These are phyloP conservation scores for Microcebus murinus DNA, from an alignment of 2,113 vertebrate genomes.

Conservation along the genomic window DNA sequence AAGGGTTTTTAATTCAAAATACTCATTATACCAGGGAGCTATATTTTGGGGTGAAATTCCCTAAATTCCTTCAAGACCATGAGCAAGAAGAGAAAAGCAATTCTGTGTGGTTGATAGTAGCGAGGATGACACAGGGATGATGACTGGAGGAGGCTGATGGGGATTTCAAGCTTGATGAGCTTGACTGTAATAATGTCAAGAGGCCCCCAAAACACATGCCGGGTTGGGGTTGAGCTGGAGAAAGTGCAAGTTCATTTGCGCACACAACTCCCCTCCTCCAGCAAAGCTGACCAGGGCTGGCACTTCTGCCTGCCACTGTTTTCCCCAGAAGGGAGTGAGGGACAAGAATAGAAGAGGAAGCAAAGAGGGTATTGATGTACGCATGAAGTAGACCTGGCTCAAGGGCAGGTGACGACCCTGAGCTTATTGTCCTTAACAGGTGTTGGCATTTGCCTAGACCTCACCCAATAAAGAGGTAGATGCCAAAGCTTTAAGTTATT, in stretches of 20 bases:
- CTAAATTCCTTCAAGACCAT: no score
- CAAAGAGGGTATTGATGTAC: background rate
- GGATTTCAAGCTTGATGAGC: background rate
- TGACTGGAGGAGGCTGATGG: background rate
- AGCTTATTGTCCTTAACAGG: background rate
- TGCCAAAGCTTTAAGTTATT: background rate
- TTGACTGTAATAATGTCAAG: background rate
- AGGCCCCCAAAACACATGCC: background rate
- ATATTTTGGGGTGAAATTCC: no score
- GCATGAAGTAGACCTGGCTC: background rate
- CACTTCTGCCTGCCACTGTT: background rate
- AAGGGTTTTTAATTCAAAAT: no score
- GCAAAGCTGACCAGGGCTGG: background rate
- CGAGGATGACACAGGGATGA: background rate
- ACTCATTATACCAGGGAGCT: no score
- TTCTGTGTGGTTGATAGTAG: background rate
- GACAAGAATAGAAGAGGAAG: background rate
- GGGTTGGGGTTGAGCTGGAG: background rate
- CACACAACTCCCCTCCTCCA: background rate
- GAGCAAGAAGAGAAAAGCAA: background rate
- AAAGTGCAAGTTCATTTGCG: background rate
- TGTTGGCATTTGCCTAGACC: background rate
- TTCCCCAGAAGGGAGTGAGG: background rate
- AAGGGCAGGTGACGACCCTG: background rate
- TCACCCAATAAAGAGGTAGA: background rate